Percentiles rank a stretch among this genome's conserved stretches.
Conservation (phyloP, 2,113 vertebrate species). For the Ciconia stormi region DNA sequence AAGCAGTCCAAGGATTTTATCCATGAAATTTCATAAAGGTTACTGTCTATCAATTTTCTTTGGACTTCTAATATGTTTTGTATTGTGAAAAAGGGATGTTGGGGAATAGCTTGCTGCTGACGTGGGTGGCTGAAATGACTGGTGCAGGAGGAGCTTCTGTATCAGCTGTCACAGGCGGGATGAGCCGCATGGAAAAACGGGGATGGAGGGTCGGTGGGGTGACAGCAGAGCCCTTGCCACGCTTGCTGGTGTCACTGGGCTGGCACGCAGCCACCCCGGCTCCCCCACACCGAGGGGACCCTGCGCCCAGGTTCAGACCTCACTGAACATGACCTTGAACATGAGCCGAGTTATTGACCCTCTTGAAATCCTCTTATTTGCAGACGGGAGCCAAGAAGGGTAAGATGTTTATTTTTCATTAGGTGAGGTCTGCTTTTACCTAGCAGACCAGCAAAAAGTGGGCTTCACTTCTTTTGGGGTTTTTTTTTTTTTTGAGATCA, state of each 20-base stretch:
- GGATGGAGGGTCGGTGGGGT: not conserved
- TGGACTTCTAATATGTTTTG: not conserved
- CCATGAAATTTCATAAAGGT: not conserved
- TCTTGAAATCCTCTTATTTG: not conserved
- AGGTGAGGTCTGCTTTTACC: not conserved
- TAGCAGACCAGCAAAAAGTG: not conserved
- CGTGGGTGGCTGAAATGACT: not conserved
- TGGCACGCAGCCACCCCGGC: not conserved
- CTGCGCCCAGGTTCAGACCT: too few relatives aligned
- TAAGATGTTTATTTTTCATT: not conserved
- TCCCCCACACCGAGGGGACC: not conserved
- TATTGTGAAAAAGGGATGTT: not conserved
- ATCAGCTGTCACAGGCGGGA: not conserved
- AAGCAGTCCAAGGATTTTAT: not conserved
- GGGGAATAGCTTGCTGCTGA: not conserved
- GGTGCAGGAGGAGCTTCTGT: not conserved
- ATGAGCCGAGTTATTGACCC: too few relatives aligned
- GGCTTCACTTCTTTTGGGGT: not conserved
- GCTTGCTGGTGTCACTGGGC: not conserved
- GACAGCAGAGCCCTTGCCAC: accelerated
- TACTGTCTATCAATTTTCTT: too few relatives aligned
- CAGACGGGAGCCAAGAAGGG: not conserved
- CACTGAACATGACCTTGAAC: not conserved
- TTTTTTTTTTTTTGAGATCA: not conserved
- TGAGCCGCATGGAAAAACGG: too few relatives aligned